Percentiles rank a stretch among this genome's conserved stretches.
These are phyloP conservation scores for Sandelia bainsii DNA, from an alignment of 2,797 vertebrate genomes.

Conservation along the genomic window DNA sequence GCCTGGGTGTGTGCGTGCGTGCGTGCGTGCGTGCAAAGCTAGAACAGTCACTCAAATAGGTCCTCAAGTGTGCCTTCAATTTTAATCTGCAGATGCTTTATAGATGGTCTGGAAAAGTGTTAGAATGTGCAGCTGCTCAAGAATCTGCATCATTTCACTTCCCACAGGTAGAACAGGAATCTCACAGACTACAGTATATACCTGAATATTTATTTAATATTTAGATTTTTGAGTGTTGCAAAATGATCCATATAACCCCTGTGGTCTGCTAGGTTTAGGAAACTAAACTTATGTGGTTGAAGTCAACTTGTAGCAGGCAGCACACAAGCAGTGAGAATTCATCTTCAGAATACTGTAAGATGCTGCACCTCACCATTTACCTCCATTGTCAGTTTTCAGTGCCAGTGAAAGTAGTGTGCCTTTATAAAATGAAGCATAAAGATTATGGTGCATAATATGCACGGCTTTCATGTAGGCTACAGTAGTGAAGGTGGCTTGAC, in stretches of 20 bases:
- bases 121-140: slow-evolving; percentile 30
- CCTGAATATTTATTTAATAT: slow-evolving; percentile 34
- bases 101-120: slow-evolving; percentile 46
- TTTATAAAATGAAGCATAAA: background rate
- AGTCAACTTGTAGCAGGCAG: background rate
- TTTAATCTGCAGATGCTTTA: slow-evolving; percentile 63
- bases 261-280: too few species aligned
- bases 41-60: background rate
- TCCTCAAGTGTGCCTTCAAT: slow-evolving; percentile 38
- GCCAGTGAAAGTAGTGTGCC: background rate
- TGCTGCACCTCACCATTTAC: background rate
- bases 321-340: background rate
- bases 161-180: slow-evolving; percentile 41
- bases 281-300: too few species aligned
- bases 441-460: background rate
- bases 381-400: background rate
- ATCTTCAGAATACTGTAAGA: too few species aligned
- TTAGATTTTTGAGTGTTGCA: too few species aligned
- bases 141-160: slow-evolving; percentile 44
- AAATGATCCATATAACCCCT: too few species aligned
- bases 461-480: too few species aligned
- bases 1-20: background rate
- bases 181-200: slow-evolving; percentile 3
- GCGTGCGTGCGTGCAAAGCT: background rate
- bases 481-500: too few species aligned